Evolutionary conservation across 2,888 invertebrate genomes (phyloP).

Genomic region (Microplitis deprimator): DNA sequence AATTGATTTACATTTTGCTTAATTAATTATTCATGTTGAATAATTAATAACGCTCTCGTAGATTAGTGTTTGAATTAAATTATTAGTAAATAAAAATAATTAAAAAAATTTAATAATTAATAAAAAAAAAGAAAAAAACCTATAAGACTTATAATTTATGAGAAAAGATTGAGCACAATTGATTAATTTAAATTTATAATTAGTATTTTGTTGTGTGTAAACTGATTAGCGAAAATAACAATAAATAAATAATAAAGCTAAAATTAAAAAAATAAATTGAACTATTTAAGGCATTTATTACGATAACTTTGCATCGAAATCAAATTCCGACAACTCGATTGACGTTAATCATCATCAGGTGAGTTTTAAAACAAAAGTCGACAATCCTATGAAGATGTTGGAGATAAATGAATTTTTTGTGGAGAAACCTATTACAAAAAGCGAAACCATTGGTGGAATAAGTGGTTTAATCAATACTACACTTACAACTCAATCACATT

Average conservation of each 20-base stretch:
- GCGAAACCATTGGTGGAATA: slow-evolving; percentile 66
- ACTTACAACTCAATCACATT: slow-evolving; percentile 34
- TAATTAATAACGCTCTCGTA: not conserved
- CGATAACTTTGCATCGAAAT: slow-evolving; percentile 43
- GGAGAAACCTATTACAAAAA: slow-evolving; percentile 57
- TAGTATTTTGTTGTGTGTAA: slow-evolving; percentile 10
- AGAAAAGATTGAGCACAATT: not conserved
- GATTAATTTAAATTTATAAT: not conserved
- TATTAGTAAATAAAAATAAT: not conserved
- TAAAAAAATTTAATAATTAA: not conserved
- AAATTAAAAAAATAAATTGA: slow-evolving; percentile 3
- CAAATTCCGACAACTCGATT: slow-evolving; percentile 42
- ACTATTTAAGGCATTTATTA: slow-evolving; percentile 47
- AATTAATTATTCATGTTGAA: not conserved
- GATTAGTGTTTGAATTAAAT: slow-evolving; percentile 4
- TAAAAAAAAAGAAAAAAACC: slow-evolving; percentile 12
- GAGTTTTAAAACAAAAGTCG: slow-evolving; percentile 28
- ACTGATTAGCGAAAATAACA: slow-evolving; percentile 2
- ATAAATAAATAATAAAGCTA: slow-evolving; percentile 4
- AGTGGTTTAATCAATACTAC: slow-evolving; percentile 55
- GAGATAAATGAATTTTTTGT: slow-evolving; percentile 45
- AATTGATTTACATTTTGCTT: not conserved
- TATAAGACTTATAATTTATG: not conserved
- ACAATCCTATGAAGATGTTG: slow-evolving; percentile 38
- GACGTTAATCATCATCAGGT: slow-evolving; percentile 13